Evolutionary conservation across 2,888 invertebrate genomes (phyloP), one percentile per base, ranked within the genome.

Genomic region (Drosophila leonis): DNA sequence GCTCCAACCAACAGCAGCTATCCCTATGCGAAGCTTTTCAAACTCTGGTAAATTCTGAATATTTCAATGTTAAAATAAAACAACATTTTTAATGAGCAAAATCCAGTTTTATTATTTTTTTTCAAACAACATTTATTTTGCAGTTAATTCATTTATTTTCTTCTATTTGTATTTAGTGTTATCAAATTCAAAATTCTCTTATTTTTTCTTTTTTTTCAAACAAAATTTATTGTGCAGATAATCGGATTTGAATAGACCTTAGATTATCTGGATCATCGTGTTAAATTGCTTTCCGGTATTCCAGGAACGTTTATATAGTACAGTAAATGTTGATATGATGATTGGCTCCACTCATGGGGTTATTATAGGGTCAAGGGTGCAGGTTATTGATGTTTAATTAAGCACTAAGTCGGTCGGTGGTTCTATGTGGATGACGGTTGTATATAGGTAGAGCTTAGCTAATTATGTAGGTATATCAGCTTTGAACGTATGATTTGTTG

Each of bases 211-310:
- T 5, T 46, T 29, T 49, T 49, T 49, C 31, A 51, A 80, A 82
- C 67, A 73, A 74, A 18, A 42, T 59, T 86, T 86, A 82, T 88
- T 88, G 29, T 29, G 68, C 65, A 64, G 75, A 67, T 66, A 61
- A 62, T 73, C 57, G 31, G 29, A 54, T 56, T 55, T 67, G 20
- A 48, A 27, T 33, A 2, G 49, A 51, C 66, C 56, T n/a, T 39
- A 24, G 71, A 74, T 79, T 71, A 78, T 80, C 78, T 72, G 65
- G 73, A 82, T 73, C 82, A 86, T 86, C 87, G 80, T 75, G 37
- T 64, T 73, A 65, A 62, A 68, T 71, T 44, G 66, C 54, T 70
- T 83, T 88, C 87, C 87, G 85, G 85, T 85, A 85, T 88, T 88
- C 85, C 88, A 86, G 89, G 82, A 86, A 83, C 68, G 49, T 46